These are phyloP conservation scores for Eristalinus aeneus DNA, from an alignment of 2,888 invertebrate species.

Conservation along the genomic window DNA sequence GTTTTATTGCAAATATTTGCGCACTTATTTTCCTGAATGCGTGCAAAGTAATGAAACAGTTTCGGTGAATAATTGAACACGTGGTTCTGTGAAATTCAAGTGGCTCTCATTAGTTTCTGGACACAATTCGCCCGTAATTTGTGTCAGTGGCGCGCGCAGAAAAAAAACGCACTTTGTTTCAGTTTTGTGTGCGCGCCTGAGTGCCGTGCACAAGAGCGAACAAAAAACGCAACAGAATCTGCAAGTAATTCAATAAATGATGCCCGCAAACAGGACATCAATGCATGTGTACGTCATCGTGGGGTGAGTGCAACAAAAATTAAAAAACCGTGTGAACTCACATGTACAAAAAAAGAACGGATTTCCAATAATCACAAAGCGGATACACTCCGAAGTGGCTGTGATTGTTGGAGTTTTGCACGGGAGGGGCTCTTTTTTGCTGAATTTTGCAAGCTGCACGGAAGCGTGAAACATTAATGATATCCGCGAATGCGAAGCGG, in stretches of 20 bases:
- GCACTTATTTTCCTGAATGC: not conserved
- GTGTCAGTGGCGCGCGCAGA: not conserved
- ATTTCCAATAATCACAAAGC: not conserved
- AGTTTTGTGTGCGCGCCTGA: not conserved
- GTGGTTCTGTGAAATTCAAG: conserved; percentile 3
- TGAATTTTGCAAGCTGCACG: not conserved
- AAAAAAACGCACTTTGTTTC: not conserved
- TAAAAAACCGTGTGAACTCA: not conserved
- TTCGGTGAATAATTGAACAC: conserved; percentile 13
- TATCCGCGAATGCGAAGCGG: not conserved
- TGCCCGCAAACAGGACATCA: not conserved
- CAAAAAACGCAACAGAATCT: not conserved
- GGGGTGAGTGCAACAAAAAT: not conserved
- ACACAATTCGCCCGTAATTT: not conserved
- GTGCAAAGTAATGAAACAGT: not conserved
- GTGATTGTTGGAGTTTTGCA: not conserved
- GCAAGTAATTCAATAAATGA: not conserved
- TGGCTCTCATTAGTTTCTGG: conserved; percentile 8
- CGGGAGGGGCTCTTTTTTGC: not conserved
- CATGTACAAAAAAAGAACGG: not conserved
- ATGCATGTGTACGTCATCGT: not conserved
- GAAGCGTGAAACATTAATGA: not conserved
- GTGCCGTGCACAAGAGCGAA: not conserved
- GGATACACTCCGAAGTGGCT: not conserved
- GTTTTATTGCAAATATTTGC: not conserved